Conservation (phyloP, 2,888 invertebrate genomes). For the Branchellion lobata region DNA sequence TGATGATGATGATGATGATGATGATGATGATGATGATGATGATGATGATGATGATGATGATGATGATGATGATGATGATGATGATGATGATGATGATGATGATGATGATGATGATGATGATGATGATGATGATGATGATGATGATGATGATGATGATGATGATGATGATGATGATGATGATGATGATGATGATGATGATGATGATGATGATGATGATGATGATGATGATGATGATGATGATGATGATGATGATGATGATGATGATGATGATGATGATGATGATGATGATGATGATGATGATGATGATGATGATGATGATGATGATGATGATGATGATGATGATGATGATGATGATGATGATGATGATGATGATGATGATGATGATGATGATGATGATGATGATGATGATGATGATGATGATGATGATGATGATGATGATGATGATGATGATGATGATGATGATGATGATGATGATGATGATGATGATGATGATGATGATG, state of each 20-base stretch:
- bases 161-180: constrained; percentile 39
- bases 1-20: constrained; percentile 44
- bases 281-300: neutral
- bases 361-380: constrained; percentile 31
- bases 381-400: constrained; percentile 29
- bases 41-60: constrained; percentile 38
- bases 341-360: constrained; percentile 12
- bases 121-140: constrained; percentile 38
- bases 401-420: constrained; percentile 24
- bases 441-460: constrained; percentile 34
- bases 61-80: constrained; percentile 36
- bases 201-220: neutral
- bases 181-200: constrained; percentile 40
- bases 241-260: constrained; percentile 1
- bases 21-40: constrained; percentile 34
- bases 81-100: constrained; percentile 39
- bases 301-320: constrained; percentile 1
- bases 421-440: constrained; percentile 39
- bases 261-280: neutral
- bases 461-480: constrained; percentile 33
- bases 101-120: constrained; percentile 36
- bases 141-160: constrained; percentile 39
- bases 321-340: constrained; percentile 22
- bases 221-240: neutral
- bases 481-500: constrained; percentile 42